Conservation (phyloP, 2,797 vertebrate species). For the Diglossa cyanea region DNA sequence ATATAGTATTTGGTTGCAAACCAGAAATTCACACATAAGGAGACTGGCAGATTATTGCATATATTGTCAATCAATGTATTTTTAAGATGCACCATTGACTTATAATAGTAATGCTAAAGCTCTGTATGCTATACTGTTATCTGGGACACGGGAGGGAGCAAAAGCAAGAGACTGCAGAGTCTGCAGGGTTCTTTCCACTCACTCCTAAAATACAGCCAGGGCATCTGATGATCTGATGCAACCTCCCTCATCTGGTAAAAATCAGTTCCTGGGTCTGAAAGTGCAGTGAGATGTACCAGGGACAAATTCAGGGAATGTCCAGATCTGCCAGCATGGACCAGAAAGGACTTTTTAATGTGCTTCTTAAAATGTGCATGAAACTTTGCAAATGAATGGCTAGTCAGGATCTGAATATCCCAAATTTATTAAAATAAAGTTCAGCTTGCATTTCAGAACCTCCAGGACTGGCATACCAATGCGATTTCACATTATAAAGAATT, state of each 20-base stretch:
- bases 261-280: not conserved
- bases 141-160: constrained; percentile 19
- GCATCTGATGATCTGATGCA: not conserved
- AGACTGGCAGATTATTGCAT: constrained; percentile 70
- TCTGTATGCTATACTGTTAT: not conserved
- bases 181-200: not conserved
- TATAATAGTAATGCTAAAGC: constrained; percentile 52
- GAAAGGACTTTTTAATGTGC: not conserved
- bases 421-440: constrained; percentile 61
- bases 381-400: constrained; percentile 27
- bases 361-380: not conserved
- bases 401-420: not conserved
- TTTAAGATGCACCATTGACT: constrained; percentile 66
- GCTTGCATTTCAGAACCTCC: constrained; percentile 26
- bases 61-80: constrained; percentile 72
- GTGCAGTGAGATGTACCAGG: not conserved
- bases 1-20: constrained; percentile 72
- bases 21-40: constrained; percentile 67
- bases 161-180: not conserved
- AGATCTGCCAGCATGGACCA: not conserved
- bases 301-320: not conserved
- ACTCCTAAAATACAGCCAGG: not conserved
- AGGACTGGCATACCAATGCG: constrained; percentile 35
- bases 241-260: not conserved
- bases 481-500: constrained; percentile 54